Percentiles rank a stretch among this genome's conserved stretches.
Conservation (phyloP, 2,888 invertebrate genomes). For the Graphium colonna region DNA sequence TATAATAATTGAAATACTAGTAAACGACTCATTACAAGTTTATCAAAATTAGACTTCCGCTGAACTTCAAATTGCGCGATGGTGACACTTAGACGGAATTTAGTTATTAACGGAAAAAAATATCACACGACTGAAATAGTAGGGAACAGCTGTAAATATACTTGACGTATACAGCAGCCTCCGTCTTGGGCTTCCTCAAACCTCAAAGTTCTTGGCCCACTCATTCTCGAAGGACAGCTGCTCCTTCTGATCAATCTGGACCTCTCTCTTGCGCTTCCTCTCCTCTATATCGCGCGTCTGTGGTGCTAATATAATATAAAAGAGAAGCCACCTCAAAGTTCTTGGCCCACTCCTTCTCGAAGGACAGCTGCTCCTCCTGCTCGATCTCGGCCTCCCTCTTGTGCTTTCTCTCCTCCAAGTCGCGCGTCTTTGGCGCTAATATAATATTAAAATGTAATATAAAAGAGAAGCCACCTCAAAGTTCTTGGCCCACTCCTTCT, state of each 20-base stretch:
- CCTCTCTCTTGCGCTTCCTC: constrained; percentile 94
- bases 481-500: constrained; percentile 99
- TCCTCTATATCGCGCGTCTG: constrained; percentile 95
- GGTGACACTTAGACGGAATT: too few species aligned
- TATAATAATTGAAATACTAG: too few species aligned
- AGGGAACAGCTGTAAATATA: too few species aligned
- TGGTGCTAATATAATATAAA: too few species aligned
- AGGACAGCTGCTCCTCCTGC: constrained; percentile 92
- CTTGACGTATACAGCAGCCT: too few species aligned
- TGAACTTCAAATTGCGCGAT: too few species aligned
- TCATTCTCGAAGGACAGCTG: constrained; percentile 94
- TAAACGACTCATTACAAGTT: too few species aligned
- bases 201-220: constrained; percentile 99
- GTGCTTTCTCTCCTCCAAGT: constrained; percentile 95
- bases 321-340: constrained; percentile 91
- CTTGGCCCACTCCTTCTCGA: constrained; percentile 98
- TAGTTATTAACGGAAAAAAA: too few species aligned
- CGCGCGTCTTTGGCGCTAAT: too few species aligned
- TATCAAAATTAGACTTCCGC: too few species aligned
- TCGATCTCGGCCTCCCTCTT: constrained; percentile 96
- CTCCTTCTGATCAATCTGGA: constrained; percentile 95
- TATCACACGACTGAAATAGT: too few species aligned
- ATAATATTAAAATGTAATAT: too few species aligned
- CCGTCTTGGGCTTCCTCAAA: constrained; percentile 93
- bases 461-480: constrained; percentile 86